A percentile compares a stretch with the other conserved stretches of the same genome.
Evolutionary conservation across 2,113 vertebrate species (phyloP).

Genomic region (Eulemur rufifrons): DNA sequence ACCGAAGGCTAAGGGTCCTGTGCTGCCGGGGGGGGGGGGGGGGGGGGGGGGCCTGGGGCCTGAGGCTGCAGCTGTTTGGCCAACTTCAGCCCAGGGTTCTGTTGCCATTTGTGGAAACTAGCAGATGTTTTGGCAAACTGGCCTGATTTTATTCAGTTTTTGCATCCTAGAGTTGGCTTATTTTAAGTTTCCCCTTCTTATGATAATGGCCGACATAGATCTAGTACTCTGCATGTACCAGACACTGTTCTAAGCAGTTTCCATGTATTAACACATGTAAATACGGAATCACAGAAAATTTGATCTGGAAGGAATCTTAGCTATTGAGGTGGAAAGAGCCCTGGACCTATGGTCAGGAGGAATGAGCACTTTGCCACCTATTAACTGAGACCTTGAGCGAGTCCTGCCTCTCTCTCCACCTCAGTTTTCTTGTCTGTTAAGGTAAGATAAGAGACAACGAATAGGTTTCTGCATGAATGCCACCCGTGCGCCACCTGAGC

Average conservation of each 20-base stretch:
- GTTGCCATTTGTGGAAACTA: not conserved
- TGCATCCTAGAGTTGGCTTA: not conserved
- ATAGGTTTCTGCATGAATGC: not conserved
- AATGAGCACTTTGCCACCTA: not conserved
- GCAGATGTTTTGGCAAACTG: not conserved
- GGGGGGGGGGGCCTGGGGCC: not conserved
- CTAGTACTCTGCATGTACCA: not conserved
- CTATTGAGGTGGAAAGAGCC: too few species aligned
- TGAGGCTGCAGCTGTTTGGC: not conserved
- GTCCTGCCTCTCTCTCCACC: not conserved
- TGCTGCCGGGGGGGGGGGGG: not conserved
- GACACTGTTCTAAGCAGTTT: not conserved
- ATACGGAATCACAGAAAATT: not conserved
- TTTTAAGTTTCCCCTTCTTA: not conserved
- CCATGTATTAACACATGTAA: not conserved
- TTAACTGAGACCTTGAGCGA: not conserved
- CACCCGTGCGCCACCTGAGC: not conserved
- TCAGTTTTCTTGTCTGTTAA: not conserved
- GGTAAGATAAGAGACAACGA: not conserved
- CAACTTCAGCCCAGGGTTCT: not conserved
- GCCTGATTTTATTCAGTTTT: not conserved
- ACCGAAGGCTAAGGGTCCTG: conserved; percentile 59
- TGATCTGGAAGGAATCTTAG: not conserved
- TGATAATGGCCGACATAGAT: not conserved
- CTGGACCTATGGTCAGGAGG: not conserved